phyloP scores from a whole-genome alignment of 2,888 invertebrate genomes.

The Coleophora deauratella region DNA sequence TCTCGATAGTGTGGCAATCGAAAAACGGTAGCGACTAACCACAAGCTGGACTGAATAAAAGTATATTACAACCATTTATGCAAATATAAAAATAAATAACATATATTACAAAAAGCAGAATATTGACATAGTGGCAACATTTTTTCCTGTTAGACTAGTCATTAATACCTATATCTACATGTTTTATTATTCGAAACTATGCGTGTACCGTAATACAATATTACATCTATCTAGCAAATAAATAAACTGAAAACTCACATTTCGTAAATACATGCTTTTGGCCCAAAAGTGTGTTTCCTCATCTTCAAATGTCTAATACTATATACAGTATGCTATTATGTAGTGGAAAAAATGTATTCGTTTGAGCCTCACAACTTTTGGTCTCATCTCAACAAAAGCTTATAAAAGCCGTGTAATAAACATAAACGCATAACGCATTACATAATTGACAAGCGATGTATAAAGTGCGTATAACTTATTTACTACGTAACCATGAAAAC shows the following conservation, averaged over 20 bases:
- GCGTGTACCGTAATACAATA: slow-evolving; percentile 28
- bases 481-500: too few relatives aligned
- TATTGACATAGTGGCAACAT: slow-evolving; percentile 68
- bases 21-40: slow-evolving; percentile 27
- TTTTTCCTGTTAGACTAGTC: slow-evolving; percentile 69
- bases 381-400: neutral
- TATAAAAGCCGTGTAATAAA: neutral
- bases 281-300: slow-evolving; percentile 14
- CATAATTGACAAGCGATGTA: slow-evolving; percentile 7
- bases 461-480: too few relatives aligned
- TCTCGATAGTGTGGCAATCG: too few relatives aligned
- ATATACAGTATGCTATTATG: slow-evolving; percentile 22
- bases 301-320: slow-evolving; percentile 14
- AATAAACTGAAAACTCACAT: slow-evolving; percentile 31
- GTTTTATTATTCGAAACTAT: slow-evolving; percentile 39
- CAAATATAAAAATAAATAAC: slow-evolving; percentile 67
- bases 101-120: slow-evolving; percentile 67
- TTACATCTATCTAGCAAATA: slow-evolving; percentile 33
- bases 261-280: slow-evolving; percentile 24
- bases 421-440: neutral
- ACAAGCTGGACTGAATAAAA: slow-evolving; percentile 45
- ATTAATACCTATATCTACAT: slow-evolving; percentile 64
- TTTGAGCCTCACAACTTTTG: slow-evolving; percentile 5
- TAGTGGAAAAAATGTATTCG: neutral
- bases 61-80: slow-evolving; percentile 51